Evolutionary conservation across 1,140 invertebrate species (phyloP).

Genomic region (Bradynema listronoti): DNA sequence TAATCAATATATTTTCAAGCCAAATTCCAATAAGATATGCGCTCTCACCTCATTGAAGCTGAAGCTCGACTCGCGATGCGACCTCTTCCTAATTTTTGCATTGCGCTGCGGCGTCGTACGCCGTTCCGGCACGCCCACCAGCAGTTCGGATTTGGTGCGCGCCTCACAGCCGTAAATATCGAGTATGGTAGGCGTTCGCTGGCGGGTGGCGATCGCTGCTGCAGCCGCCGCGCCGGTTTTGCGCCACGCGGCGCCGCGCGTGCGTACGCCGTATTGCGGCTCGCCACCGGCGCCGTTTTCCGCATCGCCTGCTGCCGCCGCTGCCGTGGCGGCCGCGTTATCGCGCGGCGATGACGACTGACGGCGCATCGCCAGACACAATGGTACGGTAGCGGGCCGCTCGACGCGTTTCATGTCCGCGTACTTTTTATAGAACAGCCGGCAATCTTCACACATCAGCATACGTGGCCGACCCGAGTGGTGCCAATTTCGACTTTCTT

Average conservation of each 20-base stretch:
- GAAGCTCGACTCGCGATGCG: constrained; percentile 6
- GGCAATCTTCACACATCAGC: constrained; percentile 74
- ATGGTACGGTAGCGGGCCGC: constrained; percentile 39
- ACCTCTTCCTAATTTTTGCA: constrained; percentile 11
- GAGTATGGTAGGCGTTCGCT: constrained; percentile 18
- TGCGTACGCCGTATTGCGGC: constrained; percentile 13
- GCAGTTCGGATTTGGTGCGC: constrained; percentile 6
- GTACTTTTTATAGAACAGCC: constrained; percentile 74
- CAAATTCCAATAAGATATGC: not conserved
- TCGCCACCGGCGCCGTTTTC: constrained; percentile 31
- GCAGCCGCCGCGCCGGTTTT: constrained; percentile 1
- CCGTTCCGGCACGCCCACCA: not conserved
- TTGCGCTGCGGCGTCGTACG: not conserved
- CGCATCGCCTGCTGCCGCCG: too few relatives aligned
- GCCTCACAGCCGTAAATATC: constrained; percentile 9
- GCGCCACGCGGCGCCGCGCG: constrained; percentile 20
- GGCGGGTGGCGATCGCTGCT: constrained; percentile 2
- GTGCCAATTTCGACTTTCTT: constrained; percentile 70
- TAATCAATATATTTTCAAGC: not conserved
- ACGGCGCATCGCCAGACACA: constrained; percentile 18
- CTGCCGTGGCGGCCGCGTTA: too few relatives aligned
- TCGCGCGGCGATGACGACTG: constrained; percentile 4
- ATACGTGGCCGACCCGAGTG: constrained; percentile 70
- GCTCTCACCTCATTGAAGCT: not conserved
- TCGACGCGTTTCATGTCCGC: constrained; percentile 69